Evolutionary conservation across 2,113 vertebrate genomes (phyloP).

Genomic region (Laticauda laticaudata): DNA sequence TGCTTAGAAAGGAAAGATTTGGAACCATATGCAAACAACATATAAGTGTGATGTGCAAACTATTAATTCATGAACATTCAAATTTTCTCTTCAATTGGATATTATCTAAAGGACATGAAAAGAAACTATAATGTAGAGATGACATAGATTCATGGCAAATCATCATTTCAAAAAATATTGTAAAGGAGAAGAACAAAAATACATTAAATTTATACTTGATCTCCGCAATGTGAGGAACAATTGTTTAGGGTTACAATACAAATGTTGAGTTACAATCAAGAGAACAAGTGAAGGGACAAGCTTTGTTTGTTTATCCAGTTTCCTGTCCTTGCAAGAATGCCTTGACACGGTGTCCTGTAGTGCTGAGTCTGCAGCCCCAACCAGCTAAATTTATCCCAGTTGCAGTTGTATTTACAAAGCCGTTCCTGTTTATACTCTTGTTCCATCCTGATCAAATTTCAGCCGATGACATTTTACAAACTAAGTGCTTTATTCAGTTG

Average conservation of each 20-base stretch:
- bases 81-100: background rate
- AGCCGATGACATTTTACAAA: slow-evolving; percentile 34
- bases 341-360: slow-evolving; percentile 69
- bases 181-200: slow-evolving; percentile 33
- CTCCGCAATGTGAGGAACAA: slow-evolving; percentile 56
- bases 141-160: background rate
- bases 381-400: slow-evolving; percentile 72
- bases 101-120: background rate
- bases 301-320: slow-evolving; percentile 75
- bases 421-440: slow-evolving; percentile 71
- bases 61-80: background rate
- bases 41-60: background rate
- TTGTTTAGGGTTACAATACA: slow-evolving; percentile 73
- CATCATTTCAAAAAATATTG: background rate
- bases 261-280: slow-evolving; percentile 55
- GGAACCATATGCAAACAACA: background rate
- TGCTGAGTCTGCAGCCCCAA: slow-evolving; percentile 59
- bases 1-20: background rate
- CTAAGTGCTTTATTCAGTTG: background rate
- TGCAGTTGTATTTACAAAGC: slow-evolving; percentile 76
- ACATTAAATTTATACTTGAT: slow-evolving; percentile 48
- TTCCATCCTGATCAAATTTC: slow-evolving; percentile 60
- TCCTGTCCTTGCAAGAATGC: slow-evolving; percentile 67
- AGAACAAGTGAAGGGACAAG: slow-evolving; percentile 38
- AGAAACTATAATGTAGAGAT: background rate